Conservation (phyloP, 2,888 invertebrate species). For the Idaea dimidiata region DNA sequence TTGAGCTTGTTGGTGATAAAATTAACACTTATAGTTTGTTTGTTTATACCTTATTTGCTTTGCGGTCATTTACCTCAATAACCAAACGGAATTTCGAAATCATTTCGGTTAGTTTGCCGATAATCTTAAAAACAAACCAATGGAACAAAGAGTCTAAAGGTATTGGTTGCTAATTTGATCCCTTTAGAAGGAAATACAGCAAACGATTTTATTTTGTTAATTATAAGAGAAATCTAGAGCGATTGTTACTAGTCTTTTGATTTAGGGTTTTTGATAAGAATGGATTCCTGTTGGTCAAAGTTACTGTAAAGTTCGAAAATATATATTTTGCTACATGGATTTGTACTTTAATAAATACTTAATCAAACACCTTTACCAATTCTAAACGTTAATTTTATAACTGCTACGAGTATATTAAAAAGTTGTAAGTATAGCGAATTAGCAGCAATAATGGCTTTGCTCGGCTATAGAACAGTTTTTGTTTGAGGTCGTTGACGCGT, state of each 20-base stretch:
- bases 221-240: background rate
- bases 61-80: constrained; percentile 41
- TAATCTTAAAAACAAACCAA: constrained; percentile 9
- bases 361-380: background rate
- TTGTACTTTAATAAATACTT: background rate
- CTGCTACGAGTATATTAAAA: background rate
- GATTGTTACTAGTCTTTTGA: background rate
- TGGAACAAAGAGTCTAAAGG: constrained; percentile 9
- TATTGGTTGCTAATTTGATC: background rate
- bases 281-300: too few relatives aligned
- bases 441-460: constrained; percentile 34
- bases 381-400: background rate
- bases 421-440: constrained; percentile 38
- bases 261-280: too few relatives aligned
- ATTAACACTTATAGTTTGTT: constrained; percentile 55
- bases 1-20: constrained; percentile 54
- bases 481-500: constrained; percentile 45
- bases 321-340: too few relatives aligned
- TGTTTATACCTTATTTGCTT: constrained; percentile 46
- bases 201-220: background rate
- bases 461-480: constrained; percentile 44
- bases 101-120: constrained; percentile 10
- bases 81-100: background rate
- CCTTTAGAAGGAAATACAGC: background rate
- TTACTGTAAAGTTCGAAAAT: too few relatives aligned